Base-by-base conservation (phyloP, 2,797 vertebrate species). In the Betta splendens region DNA sequence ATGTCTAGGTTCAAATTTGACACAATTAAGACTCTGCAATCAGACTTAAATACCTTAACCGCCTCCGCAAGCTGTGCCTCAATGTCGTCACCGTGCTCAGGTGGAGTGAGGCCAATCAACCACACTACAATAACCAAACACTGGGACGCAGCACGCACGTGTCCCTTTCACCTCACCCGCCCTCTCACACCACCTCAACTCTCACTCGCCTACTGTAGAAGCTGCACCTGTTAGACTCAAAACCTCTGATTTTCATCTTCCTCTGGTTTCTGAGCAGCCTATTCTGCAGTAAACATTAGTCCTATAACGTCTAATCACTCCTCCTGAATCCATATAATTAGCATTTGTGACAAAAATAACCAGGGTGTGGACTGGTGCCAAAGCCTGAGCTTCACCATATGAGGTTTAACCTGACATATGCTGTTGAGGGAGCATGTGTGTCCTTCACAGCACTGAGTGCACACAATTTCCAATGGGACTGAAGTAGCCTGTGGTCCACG, bases 331-430 rank as follows among this genome's bases (percentile, higher is more conserved):
- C 57, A 52, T 23, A 48, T 50, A 67, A 76, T 70, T 55, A 48
- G 17, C 28, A 45, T 52, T 56, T 63, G 42, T 13, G 57, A 75
- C 54, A 33, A 48, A 83, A 80, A 76, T 77, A 81, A 57, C 69
- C 3, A 0, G 26, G 47, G 10, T 2, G 64, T 25, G 23, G 48
- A 48, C 50, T 17, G 39, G 12, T 63, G 68, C 51, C 69, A 64
- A 35, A 4, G 56, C 42, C 35, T 23, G 63, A 42, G 69, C 62
- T 7, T 2, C 62, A 32, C 71, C 37, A n/a, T 69, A 59, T 48
- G 75, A 60, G 60, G 55, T 20, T 58, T 28, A 63, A 54, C 43
- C 53, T 31, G 69, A 67, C 77, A 84, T 83, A 76, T 86, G 74
- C 29, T 42, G 25, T 64, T 8, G 22, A 51, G 47, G 49, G 62